Conservation (phyloP, 2,888 invertebrate species). For the Heliconius ismenius region DNA sequence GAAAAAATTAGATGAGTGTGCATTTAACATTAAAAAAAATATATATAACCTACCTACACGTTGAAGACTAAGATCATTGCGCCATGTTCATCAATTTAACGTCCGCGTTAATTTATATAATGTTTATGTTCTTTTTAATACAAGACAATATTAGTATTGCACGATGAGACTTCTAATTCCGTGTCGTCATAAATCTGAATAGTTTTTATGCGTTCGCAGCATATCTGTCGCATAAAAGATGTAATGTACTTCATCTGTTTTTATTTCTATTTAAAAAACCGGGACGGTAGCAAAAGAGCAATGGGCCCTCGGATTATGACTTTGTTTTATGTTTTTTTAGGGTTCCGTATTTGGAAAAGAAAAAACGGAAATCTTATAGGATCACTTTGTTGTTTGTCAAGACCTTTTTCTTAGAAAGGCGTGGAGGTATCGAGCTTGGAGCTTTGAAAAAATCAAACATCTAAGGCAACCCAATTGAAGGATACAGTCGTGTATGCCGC, state of each 20-base stretch:
- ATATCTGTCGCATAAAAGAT: conserved; percentile 38
- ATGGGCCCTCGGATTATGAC: conserved; percentile 30
- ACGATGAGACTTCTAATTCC: conserved; percentile 64
- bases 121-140: conserved; percentile 59
- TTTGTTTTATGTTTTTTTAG: conserved; percentile 23
- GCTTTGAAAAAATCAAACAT: no score
- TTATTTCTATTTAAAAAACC: conserved; percentile 33
- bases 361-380: no score
- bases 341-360: no score
- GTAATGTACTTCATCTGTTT: conserved; percentile 38
- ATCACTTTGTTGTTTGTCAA: no score
- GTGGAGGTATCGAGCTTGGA: no score
- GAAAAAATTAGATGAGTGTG: background rate
- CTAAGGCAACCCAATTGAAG: no score
- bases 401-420: no score
- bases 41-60: background rate
- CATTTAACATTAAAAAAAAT: background rate
- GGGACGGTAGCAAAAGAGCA: conserved; percentile 35
- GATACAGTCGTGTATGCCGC: no score
- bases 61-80: background rate
- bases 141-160: conserved; percentile 58
- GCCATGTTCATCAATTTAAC: conserved; percentile 29
- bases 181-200: conserved; percentile 60
- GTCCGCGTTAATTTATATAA: conserved; percentile 60
- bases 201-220: conserved; percentile 45